Evolutionary conservation across 2,113 vertebrate species (phyloP).

Genomic region (Cyphomyrus discorhynchus): DNA sequence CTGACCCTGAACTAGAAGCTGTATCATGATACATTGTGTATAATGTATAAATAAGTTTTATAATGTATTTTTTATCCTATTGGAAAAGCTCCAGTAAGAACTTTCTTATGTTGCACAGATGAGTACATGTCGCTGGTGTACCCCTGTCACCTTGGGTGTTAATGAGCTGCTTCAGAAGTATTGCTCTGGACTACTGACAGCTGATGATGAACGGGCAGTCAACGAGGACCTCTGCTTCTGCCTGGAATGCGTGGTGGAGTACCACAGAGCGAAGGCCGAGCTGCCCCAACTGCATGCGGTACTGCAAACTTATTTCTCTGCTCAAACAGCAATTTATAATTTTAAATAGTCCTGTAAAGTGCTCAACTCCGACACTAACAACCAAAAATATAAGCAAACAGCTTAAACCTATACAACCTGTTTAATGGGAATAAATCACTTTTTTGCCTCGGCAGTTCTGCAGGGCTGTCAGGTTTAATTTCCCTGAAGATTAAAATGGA

Average conservation of each 20-base stretch:
- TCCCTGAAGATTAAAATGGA: neutral
- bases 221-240: slow-evolving; percentile 71
- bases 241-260: slow-evolving; percentile 72
- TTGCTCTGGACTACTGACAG: slow-evolving; percentile 34
- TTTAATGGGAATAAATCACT: neutral
- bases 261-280: slow-evolving; percentile 66
- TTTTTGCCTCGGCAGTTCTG: neutral
- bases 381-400: neutral
- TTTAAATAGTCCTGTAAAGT: neutral
- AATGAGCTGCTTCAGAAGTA: slow-evolving; percentile 55
- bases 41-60: no score
- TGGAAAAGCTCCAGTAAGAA: neutral
- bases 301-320: slow-evolving; percentile 6
- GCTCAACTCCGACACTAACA: neutral
- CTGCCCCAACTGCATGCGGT: slow-evolving; percentile 65
- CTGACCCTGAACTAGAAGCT: neutral
- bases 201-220: slow-evolving; percentile 49
- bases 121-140: slow-evolving; percentile 79
- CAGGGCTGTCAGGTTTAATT: neutral
- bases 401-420: neutral
- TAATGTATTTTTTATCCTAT: neutral
- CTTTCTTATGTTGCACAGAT: slow-evolving; percentile 47
- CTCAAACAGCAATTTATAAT: neutral
- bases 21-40: neutral
- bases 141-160: slow-evolving; percentile 44